phyloP scores from a whole-genome alignment of 1,140 invertebrate species.

The Pararge aegeria region DNA sequence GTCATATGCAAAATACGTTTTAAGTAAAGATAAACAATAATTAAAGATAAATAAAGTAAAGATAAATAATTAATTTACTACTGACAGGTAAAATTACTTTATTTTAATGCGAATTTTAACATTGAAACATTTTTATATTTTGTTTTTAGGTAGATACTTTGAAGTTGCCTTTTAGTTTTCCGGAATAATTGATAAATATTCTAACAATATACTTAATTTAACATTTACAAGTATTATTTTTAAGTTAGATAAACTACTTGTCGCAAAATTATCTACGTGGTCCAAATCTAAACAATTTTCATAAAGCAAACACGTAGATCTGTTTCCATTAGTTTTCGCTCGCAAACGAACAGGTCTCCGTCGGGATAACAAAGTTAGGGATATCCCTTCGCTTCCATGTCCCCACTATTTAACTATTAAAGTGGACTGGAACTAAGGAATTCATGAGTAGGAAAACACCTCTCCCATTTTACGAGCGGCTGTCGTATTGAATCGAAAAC shows the following conservation, averaged over 20 bases:
- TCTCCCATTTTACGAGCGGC: conserved; percentile 61
- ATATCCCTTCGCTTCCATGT: conserved; percentile 39
- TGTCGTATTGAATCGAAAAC: conserved; percentile 60
- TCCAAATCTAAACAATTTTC: conserved; percentile 7
- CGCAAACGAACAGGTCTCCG: conserved; percentile 19
- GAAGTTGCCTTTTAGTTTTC: no score
- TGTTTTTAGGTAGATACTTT: no score
- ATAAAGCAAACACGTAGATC: conserved; percentile 4
- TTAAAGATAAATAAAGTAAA: no score
- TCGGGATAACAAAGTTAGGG: conserved; percentile 32
- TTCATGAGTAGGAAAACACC: conserved; percentile 67
- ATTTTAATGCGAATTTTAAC: not conserved
- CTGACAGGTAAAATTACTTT: no score
- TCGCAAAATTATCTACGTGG: not conserved
- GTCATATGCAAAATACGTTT: no score
- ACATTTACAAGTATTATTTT: no score
- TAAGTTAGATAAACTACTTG: no score
- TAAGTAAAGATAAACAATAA: no score
- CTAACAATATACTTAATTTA: no score
- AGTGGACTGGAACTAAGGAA: conserved; percentile 61
- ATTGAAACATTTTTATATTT: no score
- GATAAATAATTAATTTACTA: no score
- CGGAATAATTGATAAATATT: no score
- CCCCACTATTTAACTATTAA: conserved; percentile 72
- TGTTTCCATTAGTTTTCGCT: conserved; percentile 20